Base-by-base conservation (phyloP, 2,797 vertebrate species). In the Alca torda region DNA sequence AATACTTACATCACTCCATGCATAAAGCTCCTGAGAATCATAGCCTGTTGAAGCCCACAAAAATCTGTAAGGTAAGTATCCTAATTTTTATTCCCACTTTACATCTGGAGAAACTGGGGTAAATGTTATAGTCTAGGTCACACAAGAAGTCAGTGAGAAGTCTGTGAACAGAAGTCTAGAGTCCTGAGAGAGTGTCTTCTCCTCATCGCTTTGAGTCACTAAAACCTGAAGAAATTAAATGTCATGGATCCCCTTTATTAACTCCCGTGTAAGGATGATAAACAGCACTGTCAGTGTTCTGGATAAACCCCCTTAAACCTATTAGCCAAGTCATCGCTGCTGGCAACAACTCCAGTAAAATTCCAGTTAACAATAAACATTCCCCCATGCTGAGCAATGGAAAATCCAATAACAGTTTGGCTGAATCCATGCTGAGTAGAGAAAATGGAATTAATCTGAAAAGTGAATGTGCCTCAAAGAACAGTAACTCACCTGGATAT, bases 321-420 rank as follows among this genome's bases (percentile, higher is more conserved):
- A 61, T 84, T 96, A 96, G 90, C 48, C 9, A 84, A 86, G 68
- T 87, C 65, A 85, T 82, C 46, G 90, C 90, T 92, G 81, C 87
- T 95, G 95, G 90, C 85, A 90, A 64, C 8, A 35, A 86, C 65
- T 96, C 70, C 43, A 48, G 59, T 75, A 94, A 93, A 97, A 96
- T 96, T 94, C 83, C 84, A 90, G 77, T 84, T 93, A 96, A 93
- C 28, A 48, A 78, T 92, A 91, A 96, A 93, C 82, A 92, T 84
- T 87, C 84, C 89, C 69, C 77, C 90, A 76, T 73, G 95, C 94
- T 97, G 89, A 97, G 94, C 91, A 96, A 92, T 78, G 89, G 80
- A 93, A 96, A 98, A 97, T 95, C 90, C 89, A 97, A 41, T 95
- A 92, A 95, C 84, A 57, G 80, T 96, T 96, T 93, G 94, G 90